A percentile compares a stretch with the other conserved stretches of the same genome.
Conservation (phyloP, 2,888 invertebrate species). For the Melieria omissa region DNA sequence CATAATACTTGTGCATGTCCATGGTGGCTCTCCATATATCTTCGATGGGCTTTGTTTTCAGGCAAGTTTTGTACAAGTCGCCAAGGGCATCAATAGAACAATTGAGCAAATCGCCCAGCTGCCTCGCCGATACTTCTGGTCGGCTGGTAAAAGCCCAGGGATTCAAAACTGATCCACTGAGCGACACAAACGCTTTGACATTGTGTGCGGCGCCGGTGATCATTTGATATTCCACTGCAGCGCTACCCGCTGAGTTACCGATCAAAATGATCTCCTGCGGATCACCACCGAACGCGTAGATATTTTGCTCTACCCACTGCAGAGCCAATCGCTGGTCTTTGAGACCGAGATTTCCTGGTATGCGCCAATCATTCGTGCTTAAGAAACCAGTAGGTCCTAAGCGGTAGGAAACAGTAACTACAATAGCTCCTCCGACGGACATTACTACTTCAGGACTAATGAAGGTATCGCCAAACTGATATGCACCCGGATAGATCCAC, state of each 20-base stretch:
- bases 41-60: slow-evolving; percentile 72
- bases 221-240: slow-evolving; percentile 78
- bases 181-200: slow-evolving; percentile 38
- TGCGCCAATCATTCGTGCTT: slow-evolving; percentile 75
- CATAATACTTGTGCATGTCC: slow-evolving; percentile 67
- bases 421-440: slow-evolving; percentile 72
- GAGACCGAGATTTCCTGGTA: slow-evolving; percentile 79
- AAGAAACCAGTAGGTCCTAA: slow-evolving; percentile 78
- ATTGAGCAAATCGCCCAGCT: slow-evolving; percentile 37
- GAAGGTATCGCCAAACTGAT: slow-evolving; percentile 72
- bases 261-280: slow-evolving; percentile 74
- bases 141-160: slow-evolving; percentile 41
- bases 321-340: slow-evolving; percentile 79
- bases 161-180: slow-evolving; percentile 44
- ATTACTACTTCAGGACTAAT: slow-evolving; percentile 69
- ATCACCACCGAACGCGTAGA: slow-evolving; percentile 77
- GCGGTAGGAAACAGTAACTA: slow-evolving; percentile 76
- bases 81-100: slow-evolving; percentile 27
- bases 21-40: slow-evolving; percentile 69
- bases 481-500: slow-evolving; percentile 76
- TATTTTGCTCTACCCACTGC: slow-evolving; percentile 76
- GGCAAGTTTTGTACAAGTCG: slow-evolving; percentile 70
- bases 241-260: slow-evolving; percentile 79
- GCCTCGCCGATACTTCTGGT: slow-evolving; percentile 26
- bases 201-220: slow-evolving; percentile 68